Conservation (phyloP, 2,797 vertebrate species). For the Coregonus sp. region DNA sequence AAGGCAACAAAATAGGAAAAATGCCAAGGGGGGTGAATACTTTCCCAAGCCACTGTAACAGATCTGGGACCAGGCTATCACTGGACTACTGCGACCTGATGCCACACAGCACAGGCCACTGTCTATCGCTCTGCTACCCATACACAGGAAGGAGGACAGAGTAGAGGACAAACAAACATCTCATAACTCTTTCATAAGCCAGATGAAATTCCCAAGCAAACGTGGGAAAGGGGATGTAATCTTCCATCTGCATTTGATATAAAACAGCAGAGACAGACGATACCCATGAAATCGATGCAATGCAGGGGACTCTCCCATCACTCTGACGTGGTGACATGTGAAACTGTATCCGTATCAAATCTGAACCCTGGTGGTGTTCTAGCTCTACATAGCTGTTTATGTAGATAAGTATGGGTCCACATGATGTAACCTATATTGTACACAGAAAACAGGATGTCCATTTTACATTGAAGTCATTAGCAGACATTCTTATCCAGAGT, state of each 20-base stretch:
- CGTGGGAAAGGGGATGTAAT: slow-evolving; percentile 58
- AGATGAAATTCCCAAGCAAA: slow-evolving; percentile 35
- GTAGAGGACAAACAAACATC: slow-evolving; percentile 52
- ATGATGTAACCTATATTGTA: slow-evolving; percentile 10
- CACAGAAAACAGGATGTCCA: neutral
- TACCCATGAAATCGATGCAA: slow-evolving; percentile 60
- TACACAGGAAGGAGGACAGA: slow-evolving; percentile 52
- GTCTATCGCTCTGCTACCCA: neutral
- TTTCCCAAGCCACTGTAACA: no score
- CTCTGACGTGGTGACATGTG: slow-evolving; percentile 34
- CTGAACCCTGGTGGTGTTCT: neutral
- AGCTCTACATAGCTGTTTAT: slow-evolving; percentile 20
- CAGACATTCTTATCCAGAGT: no score
- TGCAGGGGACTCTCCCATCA: slow-evolving; percentile 40
- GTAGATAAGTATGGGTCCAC: slow-evolving; percentile 40
- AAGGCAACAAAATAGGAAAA: no score
- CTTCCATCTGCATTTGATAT: slow-evolving; percentile 65
- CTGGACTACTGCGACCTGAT: slow-evolving; percentile 3
- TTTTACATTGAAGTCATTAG: no score
- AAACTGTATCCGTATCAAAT: slow-evolving; percentile 46
- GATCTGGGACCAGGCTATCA: neutral
- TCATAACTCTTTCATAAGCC: slow-evolving; percentile 26
- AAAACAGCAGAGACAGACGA: slow-evolving; percentile 47
- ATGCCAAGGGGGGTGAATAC: no score
- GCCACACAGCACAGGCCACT: neutral